Evolutionary conservation across 53 echinoderm and acorn worm genomes (phyloP).

Genomic region (Glandiceps talaboti): DNA sequence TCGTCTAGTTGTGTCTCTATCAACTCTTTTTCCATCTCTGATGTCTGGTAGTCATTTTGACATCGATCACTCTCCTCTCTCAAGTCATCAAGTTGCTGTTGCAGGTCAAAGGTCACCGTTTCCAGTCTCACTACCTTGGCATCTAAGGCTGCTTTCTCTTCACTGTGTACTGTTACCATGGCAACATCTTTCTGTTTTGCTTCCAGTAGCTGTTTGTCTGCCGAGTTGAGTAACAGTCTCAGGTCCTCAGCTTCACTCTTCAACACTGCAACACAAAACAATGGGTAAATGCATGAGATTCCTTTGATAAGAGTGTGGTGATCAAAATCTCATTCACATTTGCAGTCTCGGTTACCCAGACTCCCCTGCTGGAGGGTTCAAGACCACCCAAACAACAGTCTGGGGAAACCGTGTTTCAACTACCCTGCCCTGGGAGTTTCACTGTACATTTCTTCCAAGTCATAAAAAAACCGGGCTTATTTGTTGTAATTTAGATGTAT

Average conservation of each 20-base stretch:
- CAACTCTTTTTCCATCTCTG: slow-evolving; percentile 66
- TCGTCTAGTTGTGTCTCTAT: slow-evolving; percentile 58
- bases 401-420: too few relatives aligned
- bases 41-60: slow-evolving; percentile 51
- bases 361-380: too few relatives aligned
- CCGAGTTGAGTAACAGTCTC: slow-evolving; percentile 48
- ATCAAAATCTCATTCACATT: too few relatives aligned
- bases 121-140: slow-evolving; percentile 38
- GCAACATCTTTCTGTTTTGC: slow-evolving; percentile 19
- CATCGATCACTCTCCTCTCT: slow-evolving; percentile 22
- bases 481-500: too few relatives aligned
- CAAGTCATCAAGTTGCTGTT: slow-evolving; percentile 28
- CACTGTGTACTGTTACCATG: slow-evolving; percentile 5
- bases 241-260: slow-evolving; percentile 82
- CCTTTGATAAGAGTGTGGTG: neutral
- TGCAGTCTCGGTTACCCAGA: too few relatives aligned
- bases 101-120: slow-evolving; percentile 14
- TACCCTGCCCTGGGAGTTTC: too few relatives aligned
- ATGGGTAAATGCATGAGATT: neutral
- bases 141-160: slow-evolving; percentile 44
- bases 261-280: slow-evolving; percentile 21
- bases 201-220: slow-evolving; percentile 49
- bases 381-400: too few relatives aligned
- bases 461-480: too few relatives aligned
- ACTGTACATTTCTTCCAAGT: too few relatives aligned